Evolutionary conservation across 2,113 vertebrate genomes (phyloP).

Genomic region (Riparia riparia): DNA sequence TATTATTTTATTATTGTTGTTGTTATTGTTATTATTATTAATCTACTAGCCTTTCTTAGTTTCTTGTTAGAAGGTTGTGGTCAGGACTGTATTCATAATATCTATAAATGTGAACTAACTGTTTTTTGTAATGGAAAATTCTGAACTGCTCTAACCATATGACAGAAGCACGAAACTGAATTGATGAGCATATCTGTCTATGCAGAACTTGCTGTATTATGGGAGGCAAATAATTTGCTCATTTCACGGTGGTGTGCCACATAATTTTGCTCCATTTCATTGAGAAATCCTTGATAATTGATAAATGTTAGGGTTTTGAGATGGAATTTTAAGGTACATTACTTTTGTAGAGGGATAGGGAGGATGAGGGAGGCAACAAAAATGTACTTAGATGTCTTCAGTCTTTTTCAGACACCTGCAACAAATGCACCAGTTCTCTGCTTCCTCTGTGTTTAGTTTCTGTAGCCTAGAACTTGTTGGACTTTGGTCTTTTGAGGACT

Average conservation of each 20-base stretch:
- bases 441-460: neutral
- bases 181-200: neutral
- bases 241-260: neutral
- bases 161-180: neutral
- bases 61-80: neutral
- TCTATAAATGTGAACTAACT: neutral
- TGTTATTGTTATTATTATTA: neutral
- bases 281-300: neutral
- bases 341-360: neutral
- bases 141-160: neutral
- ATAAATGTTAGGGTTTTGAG: accelerated
- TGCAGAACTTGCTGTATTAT: neutral
- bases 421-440: neutral
- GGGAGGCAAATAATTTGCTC: neutral
- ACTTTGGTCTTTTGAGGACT: neutral
- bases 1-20: too few relatives aligned
- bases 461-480: neutral
- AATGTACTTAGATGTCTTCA: neutral
- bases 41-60: neutral
- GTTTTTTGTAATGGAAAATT: neutral
- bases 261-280: neutral
- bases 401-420: neutral
- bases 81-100: neutral
- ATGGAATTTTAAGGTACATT: neutral
- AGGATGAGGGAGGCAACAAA: neutral